These are phyloP conservation scores for Podotricha telesiphe DNA, from an alignment of 2,888 invertebrate species.

Conservation along the genomic window DNA sequence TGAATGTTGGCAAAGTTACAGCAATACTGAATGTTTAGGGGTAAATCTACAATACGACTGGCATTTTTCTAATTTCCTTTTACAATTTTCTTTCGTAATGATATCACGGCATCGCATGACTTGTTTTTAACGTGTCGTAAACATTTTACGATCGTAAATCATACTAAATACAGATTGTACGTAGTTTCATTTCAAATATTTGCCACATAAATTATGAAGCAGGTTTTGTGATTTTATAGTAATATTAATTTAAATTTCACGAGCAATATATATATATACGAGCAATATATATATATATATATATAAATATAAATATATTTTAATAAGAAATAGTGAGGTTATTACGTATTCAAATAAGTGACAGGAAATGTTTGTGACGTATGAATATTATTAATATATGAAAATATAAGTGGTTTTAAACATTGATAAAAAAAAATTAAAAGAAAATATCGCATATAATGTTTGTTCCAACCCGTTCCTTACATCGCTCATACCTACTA, in stretches of 20 bases:
- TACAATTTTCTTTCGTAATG: conserved; percentile 60
- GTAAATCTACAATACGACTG: conserved; percentile 47
- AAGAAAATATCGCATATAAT: conserved; percentile 35
- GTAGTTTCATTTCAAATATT: background rate
- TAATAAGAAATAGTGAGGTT: background rate
- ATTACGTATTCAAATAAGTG: too few species aligned
- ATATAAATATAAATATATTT: too few species aligned
- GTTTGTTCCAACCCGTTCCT: conserved; percentile 46
- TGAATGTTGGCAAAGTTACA: conserved; percentile 12
- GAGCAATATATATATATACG: too few species aligned
- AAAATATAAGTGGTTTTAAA: background rate
- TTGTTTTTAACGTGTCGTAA: conserved; percentile 57
- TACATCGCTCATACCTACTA: conserved; percentile 48
- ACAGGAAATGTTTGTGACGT: too few species aligned
- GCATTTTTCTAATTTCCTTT: conserved; percentile 51
- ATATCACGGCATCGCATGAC: conserved; percentile 77
- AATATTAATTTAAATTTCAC: background rate
- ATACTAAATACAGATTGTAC: conserved; percentile 4
- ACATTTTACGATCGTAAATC: conserved; percentile 50
- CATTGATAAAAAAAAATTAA: background rate
- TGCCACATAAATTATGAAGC: background rate
- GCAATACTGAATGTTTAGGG: conserved; percentile 34
- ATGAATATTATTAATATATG: too few species aligned
- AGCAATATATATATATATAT: too few species aligned
- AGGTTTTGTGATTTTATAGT: background rate